Percentiles rank a stretch among this genome's conserved stretches.
Evolutionary conservation across 2,888 invertebrate species (phyloP).

Genomic region (Drosophila paracracens): DNA sequence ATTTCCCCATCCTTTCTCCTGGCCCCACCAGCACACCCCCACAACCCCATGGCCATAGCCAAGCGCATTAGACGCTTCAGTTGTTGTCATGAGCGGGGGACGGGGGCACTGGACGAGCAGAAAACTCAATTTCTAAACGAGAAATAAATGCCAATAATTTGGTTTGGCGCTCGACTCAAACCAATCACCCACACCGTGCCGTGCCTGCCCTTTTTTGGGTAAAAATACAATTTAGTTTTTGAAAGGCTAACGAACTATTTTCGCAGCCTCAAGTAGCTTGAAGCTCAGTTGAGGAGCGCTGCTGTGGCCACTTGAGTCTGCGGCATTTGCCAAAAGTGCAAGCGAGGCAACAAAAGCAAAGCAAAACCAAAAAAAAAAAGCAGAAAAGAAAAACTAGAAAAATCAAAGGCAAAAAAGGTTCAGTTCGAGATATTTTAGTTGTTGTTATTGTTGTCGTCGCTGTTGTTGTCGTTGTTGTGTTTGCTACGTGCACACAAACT

Average conservation of each 20-base stretch:
- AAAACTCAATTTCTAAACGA: constrained; percentile 73
- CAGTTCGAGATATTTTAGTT: constrained; percentile 10
- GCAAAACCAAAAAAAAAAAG: background rate
- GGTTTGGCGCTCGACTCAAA: constrained; percentile 63
- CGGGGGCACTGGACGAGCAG: background rate
- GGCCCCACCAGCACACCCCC: background rate
- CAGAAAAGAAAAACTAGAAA: constrained; percentile 26
- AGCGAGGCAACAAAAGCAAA: constrained; percentile 60
- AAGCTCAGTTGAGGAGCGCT: constrained; percentile 21
- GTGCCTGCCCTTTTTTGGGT: constrained; percentile 74
- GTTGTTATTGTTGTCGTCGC: constrained; percentile 1
- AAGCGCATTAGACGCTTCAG: constrained; percentile 77
- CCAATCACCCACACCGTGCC: constrained; percentile 73
- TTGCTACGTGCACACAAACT: constrained; percentile 81
- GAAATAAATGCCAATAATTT: constrained; percentile 81
- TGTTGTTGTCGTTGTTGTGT: constrained; percentile 61
- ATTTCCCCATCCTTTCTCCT: background rate
- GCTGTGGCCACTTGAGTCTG: constrained; percentile 57
- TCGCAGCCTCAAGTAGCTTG: constrained; percentile 65
- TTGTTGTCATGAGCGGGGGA: constrained; percentile 31
- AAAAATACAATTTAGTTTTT: constrained; percentile 75
- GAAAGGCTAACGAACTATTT: constrained; percentile 79
- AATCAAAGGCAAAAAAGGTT: constrained; percentile 72
- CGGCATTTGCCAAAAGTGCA: constrained; percentile 70
- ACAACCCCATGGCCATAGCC: too few species aligned